Conservation (phyloP, 2,797 vertebrate species). For the Lacerta viridis region DNA sequence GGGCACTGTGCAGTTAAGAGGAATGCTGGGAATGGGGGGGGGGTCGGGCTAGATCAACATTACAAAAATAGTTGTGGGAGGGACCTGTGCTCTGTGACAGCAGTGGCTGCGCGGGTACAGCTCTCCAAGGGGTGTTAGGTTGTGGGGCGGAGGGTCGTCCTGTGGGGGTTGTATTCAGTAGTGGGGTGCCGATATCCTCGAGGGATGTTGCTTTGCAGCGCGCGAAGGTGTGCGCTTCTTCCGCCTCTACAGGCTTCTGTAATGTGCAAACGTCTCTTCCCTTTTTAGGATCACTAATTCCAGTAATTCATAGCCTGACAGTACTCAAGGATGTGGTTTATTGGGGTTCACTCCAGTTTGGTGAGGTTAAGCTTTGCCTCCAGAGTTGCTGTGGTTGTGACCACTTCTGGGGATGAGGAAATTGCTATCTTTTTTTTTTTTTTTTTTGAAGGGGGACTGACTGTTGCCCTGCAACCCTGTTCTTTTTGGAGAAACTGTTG, state of each 20-base stretch:
- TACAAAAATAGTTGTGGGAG: slow-evolving; percentile 31
- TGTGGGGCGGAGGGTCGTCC: neutral
- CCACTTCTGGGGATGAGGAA: neutral
- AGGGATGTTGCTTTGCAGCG: neutral
- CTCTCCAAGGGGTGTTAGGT: neutral
- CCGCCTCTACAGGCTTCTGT: neutral
- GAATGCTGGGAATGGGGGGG: slow-evolving; percentile 11
- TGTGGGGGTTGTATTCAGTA: neutral
- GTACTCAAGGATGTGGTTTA: neutral
- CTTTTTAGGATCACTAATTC: neutral
- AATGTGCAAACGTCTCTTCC: neutral
- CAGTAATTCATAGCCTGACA: neutral
- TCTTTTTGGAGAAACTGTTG: neutral
- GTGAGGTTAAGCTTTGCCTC: neutral
- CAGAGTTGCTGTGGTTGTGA: neutral
- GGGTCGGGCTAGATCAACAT: neutral
- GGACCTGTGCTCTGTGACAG: neutral
- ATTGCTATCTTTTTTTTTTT: no score
- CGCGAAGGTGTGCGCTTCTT: neutral
- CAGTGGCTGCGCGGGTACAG: neutral
- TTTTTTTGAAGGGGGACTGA: neutral
- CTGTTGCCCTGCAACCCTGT: neutral
- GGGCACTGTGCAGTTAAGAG: neutral
- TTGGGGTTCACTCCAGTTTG: neutral
- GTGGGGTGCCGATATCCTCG: neutral